Percentiles rank a stretch among this genome's conserved stretches.
phyloP scores from a whole-genome alignment of 2,888 invertebrate species.

The Ophion slaviceki region DNA sequence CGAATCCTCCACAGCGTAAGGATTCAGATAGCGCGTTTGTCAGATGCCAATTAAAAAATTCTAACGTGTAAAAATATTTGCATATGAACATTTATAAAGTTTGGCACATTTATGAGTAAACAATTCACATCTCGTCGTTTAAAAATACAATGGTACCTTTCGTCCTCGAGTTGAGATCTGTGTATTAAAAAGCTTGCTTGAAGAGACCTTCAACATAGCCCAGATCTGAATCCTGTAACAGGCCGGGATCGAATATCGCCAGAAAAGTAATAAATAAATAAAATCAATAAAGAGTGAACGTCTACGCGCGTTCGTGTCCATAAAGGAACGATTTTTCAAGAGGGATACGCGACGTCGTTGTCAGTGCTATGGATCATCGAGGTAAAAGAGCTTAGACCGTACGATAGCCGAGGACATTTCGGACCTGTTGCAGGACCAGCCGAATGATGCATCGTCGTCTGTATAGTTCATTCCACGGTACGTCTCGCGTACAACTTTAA shows the following conservation, averaged over 20 bases:
- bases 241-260: no score
- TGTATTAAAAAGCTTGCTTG: no score
- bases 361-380: conserved; percentile 16
- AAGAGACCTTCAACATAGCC: no score
- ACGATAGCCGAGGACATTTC: conserved; percentile 7
- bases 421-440: conserved; percentile 42
- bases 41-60: neutral
- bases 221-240: no score
- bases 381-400: conserved; percentile 14
- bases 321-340: neutral
- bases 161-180: no score
- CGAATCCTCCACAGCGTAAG: neutral
- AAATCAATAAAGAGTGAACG: neutral
- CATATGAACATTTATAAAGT: no score
- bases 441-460: conserved; percentile 21
- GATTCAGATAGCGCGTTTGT: conserved; percentile 5
- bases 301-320: neutral
- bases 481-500: neutral
- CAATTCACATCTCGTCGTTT: neutral
- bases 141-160: no score
- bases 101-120: no score
- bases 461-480: neutral
- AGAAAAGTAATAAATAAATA: no score
- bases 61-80: no score
- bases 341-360: neutral